Evolutionary conservation across 2,797 vertebrate species (phyloP).

Genomic region (Acomys russatus): DNA sequence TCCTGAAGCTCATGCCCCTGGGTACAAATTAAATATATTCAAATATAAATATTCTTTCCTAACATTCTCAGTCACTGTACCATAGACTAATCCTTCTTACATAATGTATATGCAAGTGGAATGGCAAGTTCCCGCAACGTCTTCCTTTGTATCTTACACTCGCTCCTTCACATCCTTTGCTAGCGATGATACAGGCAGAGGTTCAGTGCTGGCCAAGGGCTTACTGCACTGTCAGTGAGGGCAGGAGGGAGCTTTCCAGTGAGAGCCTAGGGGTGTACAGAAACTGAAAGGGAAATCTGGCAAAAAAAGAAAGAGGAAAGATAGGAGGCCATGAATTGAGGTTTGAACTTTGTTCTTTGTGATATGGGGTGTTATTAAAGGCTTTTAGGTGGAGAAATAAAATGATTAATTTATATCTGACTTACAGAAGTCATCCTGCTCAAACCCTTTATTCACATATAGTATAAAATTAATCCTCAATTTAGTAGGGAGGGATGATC

Average conservation of each 20-base stretch:
- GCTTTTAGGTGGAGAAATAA: conserved; percentile 60
- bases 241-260: not conserved
- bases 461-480: conserved; percentile 51
- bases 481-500: conserved; percentile 11
- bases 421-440: conserved; percentile 59
- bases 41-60: conserved; percentile 39
- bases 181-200: not conserved
- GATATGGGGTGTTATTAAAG: conserved; percentile 40
- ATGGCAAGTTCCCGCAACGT: not conserved
- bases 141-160: not conserved
- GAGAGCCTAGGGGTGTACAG: not conserved
- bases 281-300: conserved; percentile 55
- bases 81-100: not conserved
- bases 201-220: not conserved
- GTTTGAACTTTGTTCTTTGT: conserved; percentile 53
- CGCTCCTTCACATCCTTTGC: not conserved
- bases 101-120: not conserved
- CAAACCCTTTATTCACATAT: conserved; percentile 41
- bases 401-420: conserved; percentile 54
- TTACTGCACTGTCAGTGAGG: not conserved
- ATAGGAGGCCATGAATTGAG: not conserved
- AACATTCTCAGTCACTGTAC: conserved; percentile 36
- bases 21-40: not conserved
- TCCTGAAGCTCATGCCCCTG: not conserved
- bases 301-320: not conserved